Evolutionary conservation across 2,888 invertebrate genomes (phyloP), one percentile per base, ranked within the genome.

Genomic region (Cryptocephalus moraei): DNA sequence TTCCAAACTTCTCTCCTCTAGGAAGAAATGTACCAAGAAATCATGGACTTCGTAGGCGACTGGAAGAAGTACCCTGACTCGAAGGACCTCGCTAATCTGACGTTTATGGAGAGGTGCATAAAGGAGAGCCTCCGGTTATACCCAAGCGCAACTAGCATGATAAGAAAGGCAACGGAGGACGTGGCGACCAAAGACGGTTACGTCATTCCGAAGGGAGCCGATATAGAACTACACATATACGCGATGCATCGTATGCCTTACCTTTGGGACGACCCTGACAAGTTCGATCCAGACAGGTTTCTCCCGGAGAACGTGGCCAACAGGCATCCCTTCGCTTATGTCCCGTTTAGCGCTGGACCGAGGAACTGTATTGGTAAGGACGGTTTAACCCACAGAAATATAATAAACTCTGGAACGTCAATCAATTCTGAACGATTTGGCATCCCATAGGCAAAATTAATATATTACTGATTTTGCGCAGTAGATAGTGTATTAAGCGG

Each of bases 31-130:
- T 49, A 50, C 13, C 41, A 52, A 40, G 58, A 58, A 55, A 50
- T 58, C 9, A 9, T 47, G 8, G 49, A 50, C 14, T 39, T 56
- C 4, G 32, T 56, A 8, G 57, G 51, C 1, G 22, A 22, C 3
- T 22, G 3, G 22, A 61, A 73, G 0, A 49, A 47, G 33, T 73
- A 75, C 1, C 52, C 52, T 9, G 75, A 72, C 1, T 74, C 77
- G 67, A 73, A 75, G 41, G 77, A 79, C 49, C 65, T 83, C 8
- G 65, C 76, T 52, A 73, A 76, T 43, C 75, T 83, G 75, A 73
- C 75, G 44, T 82, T 81, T 53, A 68, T 82, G 51, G 84, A 83
- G 54, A 42, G 57, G 11, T 60, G 58, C 41, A 48, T 60, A 8
- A 58, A 57, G 46, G 60, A 58, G 46, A 48, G 48, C 13, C 46